Base-by-base conservation (phyloP, 2,797 vertebrate species). In the Podarcis siculus region DNA sequence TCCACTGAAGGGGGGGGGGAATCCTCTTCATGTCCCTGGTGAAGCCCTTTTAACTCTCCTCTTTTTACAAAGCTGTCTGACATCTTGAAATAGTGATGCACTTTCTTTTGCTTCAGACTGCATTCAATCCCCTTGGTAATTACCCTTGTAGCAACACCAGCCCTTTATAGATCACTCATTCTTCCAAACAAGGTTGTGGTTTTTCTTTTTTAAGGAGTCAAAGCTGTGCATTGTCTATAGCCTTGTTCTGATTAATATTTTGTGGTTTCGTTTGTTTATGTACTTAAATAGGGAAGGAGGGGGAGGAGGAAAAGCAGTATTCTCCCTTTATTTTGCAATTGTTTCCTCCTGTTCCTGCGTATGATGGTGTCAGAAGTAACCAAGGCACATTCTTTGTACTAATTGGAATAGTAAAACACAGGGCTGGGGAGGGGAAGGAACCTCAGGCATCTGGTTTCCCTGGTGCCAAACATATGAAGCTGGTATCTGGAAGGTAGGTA, bases 1-100 rank as follows among this genome's bases (percentile, higher is more conserved):
- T 84, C 76, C 35, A 10, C 67, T 72, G 49, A 42, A 69, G 25
- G 32, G 30, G 5, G 2, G 4, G 2, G 86, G 58, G 4, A 9
- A 69, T 69, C 30, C 61, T 58, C 45, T 67, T 12, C n/a, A 27
- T 58, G 1, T 49, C 83, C 35, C 8, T 71, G 82, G 15, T 39
- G 72, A 79, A 49, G 21, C 79, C 30, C 66, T 83, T 85, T 58
- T 87, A 86, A 61, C 55, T 85, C 10, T 23, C n/a, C n/a, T 49
- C 55, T 27, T 83, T 21, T 84, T 92, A 82, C 64, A 90, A n/a
- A 92, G 83, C 83, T 86, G 81, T 92, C 90, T 90, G 90, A 91
- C 88, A 71, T 79, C 88, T 23, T 85, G 79, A 61, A 83, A 61
- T 79, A 27, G 86, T 83, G 88, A 73, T 88, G 89, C 89, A 89